Evolutionary conservation across 2,113 vertebrate species (phyloP).

Genomic region (Anthoscopus minutus): DNA sequence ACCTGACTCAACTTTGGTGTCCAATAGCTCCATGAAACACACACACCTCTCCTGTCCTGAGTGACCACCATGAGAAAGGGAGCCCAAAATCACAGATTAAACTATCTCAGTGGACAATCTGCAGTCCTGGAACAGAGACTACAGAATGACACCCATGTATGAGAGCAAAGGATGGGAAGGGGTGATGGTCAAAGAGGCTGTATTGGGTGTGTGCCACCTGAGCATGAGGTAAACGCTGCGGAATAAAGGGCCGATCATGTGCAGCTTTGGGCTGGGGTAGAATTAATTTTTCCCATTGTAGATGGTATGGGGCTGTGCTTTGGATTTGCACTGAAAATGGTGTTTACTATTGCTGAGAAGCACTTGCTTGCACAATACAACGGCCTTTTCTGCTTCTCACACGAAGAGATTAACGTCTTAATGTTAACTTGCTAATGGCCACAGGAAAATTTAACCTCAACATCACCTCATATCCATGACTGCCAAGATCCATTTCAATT

Average conservation of each 20-base stretch:
- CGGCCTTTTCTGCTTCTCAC: neutral
- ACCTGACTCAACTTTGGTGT: too few species aligned
- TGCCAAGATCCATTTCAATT: neutral
- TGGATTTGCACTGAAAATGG: neutral
- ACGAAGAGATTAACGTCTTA: neutral
- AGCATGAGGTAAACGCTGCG: neutral
- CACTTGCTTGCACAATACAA: neutral
- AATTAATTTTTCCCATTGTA: neutral
- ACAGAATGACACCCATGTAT: neutral
- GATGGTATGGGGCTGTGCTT: neutral
- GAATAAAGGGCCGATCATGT: neutral
- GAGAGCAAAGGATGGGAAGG: neutral
- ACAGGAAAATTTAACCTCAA: neutral
- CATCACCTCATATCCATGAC: neutral
- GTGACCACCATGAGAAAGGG: neutral
- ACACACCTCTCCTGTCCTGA: neutral
- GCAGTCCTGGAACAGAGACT: neutral
- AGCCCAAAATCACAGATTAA: neutral
- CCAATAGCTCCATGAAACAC: neutral
- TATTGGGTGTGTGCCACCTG: neutral
- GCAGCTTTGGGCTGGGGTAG: neutral
- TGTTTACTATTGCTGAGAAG: neutral
- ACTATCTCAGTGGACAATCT: neutral
- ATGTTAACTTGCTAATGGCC: neutral
- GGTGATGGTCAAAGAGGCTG: neutral